Evolutionary conservation across 2,797 vertebrate genomes (phyloP).

Genomic region (Propithecus perrieri): DNA sequence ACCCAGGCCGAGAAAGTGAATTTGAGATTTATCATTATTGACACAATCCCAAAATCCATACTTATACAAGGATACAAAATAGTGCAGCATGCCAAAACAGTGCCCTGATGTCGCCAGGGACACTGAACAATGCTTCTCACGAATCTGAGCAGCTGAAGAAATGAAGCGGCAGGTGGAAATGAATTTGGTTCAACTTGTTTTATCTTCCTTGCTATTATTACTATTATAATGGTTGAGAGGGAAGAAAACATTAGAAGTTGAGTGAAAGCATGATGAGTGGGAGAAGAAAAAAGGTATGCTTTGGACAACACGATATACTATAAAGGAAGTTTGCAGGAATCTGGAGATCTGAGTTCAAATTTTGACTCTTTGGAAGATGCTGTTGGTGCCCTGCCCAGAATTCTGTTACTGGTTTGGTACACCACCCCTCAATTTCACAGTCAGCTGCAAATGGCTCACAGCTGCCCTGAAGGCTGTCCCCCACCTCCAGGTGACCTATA

Average conservation of each 20-base stretch:
- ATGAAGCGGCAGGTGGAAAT: not conserved
- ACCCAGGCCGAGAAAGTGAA: slow-evolving; percentile 40
- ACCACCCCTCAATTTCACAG: not conserved
- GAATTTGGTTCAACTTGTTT: not conserved
- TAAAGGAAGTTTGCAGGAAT: not conserved
- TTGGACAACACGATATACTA: not conserved
- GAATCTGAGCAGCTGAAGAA: not conserved
- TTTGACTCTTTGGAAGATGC: not conserved
- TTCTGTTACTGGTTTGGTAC: not conserved
- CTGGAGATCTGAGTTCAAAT: not conserved
- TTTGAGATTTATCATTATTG: slow-evolving; percentile 60
- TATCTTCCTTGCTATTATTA: not conserved
- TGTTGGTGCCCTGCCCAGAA: not conserved
- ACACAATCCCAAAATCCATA: not conserved
- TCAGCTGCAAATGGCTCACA: not conserved
- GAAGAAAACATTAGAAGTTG: not conserved
- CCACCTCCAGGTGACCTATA: not conserved
- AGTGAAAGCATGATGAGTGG: not conserved
- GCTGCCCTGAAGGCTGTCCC: not conserved
- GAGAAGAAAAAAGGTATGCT: not conserved
- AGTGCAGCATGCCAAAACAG: not conserved
- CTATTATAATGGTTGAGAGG: not conserved
- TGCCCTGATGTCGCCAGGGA: not conserved
- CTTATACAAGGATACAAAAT: slow-evolving; percentile 26
- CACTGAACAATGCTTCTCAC: not conserved